These are phyloP conservation scores for Pachypeltis micranthus DNA, from an alignment of 1,140 invertebrate species.

Conservation along the genomic window DNA sequence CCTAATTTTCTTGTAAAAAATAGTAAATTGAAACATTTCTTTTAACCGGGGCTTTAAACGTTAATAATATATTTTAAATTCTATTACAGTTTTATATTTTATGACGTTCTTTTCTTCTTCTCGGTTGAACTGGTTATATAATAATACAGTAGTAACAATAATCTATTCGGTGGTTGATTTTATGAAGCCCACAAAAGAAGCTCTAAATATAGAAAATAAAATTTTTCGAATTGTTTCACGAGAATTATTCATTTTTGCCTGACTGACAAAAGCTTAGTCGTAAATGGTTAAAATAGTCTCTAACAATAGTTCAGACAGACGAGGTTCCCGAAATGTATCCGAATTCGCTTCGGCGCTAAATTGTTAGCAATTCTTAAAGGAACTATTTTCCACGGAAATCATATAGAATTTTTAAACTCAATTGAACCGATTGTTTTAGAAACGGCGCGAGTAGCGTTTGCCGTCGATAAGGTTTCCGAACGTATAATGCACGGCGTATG, in stretches of 20 bases:
- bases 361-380: not conserved
- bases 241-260: not conserved
- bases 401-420: too few relatives aligned
- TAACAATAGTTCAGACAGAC: not conserved
- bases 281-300: not conserved
- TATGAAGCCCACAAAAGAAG: not conserved
- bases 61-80: not conserved
- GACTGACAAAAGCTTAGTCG: not conserved
- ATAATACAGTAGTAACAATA: not conserved
- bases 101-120: not conserved
- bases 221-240: not conserved
- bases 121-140: not conserved
- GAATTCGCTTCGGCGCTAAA: not conserved
- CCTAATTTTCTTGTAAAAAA: not conserved
- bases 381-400: too few relatives aligned
- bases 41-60: not conserved
- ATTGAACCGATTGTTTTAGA: too few relatives aligned
- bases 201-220: not conserved
- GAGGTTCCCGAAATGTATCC: not conserved
- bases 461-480: too few relatives aligned
- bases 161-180: not conserved
- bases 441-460: too few relatives aligned
- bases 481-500: too few relatives aligned
- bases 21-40: not conserved
- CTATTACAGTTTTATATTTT: not conserved